phyloP scores from a whole-genome alignment of 2,888 invertebrate genomes.

The Perithous albicinctus region DNA sequence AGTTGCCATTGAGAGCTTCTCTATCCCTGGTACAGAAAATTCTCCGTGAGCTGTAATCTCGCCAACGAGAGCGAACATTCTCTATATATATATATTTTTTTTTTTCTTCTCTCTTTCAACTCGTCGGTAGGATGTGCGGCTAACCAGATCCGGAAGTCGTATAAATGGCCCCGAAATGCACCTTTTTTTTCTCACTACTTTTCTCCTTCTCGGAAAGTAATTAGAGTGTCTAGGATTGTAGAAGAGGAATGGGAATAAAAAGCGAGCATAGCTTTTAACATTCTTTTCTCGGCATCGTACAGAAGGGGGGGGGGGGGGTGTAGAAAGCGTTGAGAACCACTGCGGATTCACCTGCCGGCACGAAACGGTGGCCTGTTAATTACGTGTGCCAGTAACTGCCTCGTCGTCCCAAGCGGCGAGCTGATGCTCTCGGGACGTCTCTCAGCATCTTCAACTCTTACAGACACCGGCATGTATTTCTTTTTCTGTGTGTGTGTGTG shows the following conservation, averaged over 20 bases:
- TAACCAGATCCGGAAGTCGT: constrained; percentile 65
- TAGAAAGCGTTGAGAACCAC: constrained; percentile 57
- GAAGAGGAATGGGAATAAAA: background rate
- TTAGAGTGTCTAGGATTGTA: constrained; percentile 19
- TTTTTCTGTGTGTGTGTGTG: constrained; percentile 18
- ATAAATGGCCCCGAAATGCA: constrained; percentile 20
- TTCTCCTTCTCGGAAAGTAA: constrained; percentile 43
- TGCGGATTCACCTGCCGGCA: constrained; percentile 73
- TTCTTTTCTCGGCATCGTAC: constrained; percentile 8
- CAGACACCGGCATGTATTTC: constrained; percentile 5
- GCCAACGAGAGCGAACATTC: background rate
- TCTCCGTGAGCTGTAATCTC: background rate
- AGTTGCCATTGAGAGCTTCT: constrained; percentile 6
- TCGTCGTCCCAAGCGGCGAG: constrained; percentile 53
- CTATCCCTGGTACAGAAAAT: constrained; percentile 27
- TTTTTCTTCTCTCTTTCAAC: constrained; percentile 19
- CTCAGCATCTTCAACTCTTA: constrained; percentile 49
- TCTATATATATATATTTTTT: background rate
- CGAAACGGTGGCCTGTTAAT: constrained; percentile 77
- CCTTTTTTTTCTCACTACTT: constrained; percentile 24
- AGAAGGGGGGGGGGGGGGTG: background rate
- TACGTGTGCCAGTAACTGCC: constrained; percentile 71
- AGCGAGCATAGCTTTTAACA: constrained; percentile 23
- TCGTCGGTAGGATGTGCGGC: constrained; percentile 60
- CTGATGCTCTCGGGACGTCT: constrained; percentile 55